Conservation (phyloP, 2,888 invertebrate species). For the Allacma fusca region DNA sequence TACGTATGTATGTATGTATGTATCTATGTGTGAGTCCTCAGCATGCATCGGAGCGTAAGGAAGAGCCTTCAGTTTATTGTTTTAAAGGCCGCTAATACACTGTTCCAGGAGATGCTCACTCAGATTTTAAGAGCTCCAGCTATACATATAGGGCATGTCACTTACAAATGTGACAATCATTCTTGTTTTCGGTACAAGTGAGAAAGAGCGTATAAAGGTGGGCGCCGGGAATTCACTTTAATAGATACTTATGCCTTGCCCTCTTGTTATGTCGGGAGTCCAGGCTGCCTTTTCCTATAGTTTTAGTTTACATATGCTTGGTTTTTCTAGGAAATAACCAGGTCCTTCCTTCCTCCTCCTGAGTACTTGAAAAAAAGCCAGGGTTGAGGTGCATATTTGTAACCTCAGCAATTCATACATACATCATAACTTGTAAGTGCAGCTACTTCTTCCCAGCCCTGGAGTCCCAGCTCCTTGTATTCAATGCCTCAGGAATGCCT, state of each 20-base stretch:
- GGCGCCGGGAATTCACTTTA: conserved; percentile 32
- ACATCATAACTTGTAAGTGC: not conserved
- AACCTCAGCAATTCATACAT: not conserved
- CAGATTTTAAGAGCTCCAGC: not conserved
- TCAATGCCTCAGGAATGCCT: conserved; percentile 19
- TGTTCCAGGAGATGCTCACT: not conserved
- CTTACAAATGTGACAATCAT: conserved; percentile 39
- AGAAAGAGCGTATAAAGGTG: conserved; percentile 32
- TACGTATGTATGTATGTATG: no score
- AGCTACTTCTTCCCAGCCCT: not conserved
- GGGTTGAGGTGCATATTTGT: not conserved
- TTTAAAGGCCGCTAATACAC: not conserved
- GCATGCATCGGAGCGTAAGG: no score
- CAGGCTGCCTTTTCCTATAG: not conserved
- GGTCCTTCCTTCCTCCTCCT: no score
- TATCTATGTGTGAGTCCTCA: no score
- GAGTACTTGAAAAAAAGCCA: not conserved
- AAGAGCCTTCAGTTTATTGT: not conserved
- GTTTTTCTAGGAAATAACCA: no score
- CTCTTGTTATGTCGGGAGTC: not conserved
- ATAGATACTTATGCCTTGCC: conserved; percentile 16
- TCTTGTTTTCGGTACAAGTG: conserved; percentile 34
- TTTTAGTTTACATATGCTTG: not conserved
- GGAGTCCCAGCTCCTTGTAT: conserved; percentile 17
- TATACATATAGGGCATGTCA: not conserved